Evolutionary conservation across 2,888 invertebrate species (phyloP).

Genomic region (Drosophila basisetae): DNA sequence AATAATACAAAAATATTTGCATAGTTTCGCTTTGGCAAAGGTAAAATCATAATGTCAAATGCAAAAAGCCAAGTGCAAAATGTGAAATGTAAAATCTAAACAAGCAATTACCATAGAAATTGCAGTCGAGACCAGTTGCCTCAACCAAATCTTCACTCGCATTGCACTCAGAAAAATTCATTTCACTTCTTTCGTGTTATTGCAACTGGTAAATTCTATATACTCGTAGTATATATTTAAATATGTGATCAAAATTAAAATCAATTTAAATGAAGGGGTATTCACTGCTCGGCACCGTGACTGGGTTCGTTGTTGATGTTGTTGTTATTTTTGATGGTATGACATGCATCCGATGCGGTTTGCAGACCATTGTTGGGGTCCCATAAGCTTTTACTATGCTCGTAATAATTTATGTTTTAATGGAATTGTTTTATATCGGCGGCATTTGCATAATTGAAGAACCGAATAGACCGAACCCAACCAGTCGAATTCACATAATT

Average conservation of each 20-base stretch:
- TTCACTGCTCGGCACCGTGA: background rate
- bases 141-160: background rate
- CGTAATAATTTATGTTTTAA: slow-evolving; percentile 43
- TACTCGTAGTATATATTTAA: background rate
- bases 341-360: slow-evolving; percentile 18
- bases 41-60: slow-evolving; percentile 8
- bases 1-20: slow-evolving; percentile 55
- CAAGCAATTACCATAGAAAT: slow-evolving; percentile 8
- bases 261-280: background rate
- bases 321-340: background rate
- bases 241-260: background rate
- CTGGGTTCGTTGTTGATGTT: background rate
- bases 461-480: slow-evolving; percentile 41
- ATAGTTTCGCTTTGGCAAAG: slow-evolving; percentile 33
- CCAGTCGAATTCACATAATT: slow-evolving; percentile 39
- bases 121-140: background rate
- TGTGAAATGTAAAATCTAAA: slow-evolving; percentile 18
- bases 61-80: slow-evolving; percentile 19
- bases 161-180: background rate
- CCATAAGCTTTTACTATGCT: slow-evolving; percentile 18
- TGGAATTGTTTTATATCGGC: slow-evolving; percentile 28
- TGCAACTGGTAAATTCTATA: background rate
- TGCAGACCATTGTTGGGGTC: background rate
- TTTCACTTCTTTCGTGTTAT: background rate
- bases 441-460: slow-evolving; percentile 67